These are phyloP conservation scores for Patagioenas fasciata DNA, from an alignment of 2,113 vertebrate genomes.

Conservation along the genomic window DNA sequence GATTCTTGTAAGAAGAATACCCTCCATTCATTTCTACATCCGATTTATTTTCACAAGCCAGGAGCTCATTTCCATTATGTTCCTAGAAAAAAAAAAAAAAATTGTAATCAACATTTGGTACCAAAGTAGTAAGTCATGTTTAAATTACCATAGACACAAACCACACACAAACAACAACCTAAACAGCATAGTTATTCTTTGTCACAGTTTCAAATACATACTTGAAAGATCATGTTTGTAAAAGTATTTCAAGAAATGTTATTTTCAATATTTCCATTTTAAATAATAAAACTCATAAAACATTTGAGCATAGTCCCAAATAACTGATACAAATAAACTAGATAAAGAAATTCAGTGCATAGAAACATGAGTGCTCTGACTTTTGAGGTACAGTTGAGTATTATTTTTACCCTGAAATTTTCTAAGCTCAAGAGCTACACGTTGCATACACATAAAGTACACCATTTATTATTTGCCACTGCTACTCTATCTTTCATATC, in stretches of 20 bases:
- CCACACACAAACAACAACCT: background rate
- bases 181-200: background rate
- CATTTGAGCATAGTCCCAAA: background rate
- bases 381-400: background rate
- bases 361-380: background rate
- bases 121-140: background rate
- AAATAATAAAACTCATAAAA: background rate
- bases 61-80: slow-evolving; percentile 53
- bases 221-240: background rate
- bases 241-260: background rate
- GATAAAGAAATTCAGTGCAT: background rate
- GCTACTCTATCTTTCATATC: background rate
- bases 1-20: slow-evolving; percentile 3
- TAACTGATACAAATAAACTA: background rate
- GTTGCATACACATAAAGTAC: background rate
- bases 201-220: background rate
- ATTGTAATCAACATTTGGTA: background rate
- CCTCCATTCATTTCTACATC: slow-evolving; percentile 12
- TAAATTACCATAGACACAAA: background rate
- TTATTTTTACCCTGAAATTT: background rate
- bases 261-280: background rate
- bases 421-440: background rate
- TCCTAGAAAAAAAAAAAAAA: slow-evolving; percentile 64
- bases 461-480: background rate
- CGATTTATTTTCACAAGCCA: slow-evolving; percentile 24